Conservation (phyloP, 2,888 invertebrate genomes). For the Synanthedon andrenaeformis region DNA sequence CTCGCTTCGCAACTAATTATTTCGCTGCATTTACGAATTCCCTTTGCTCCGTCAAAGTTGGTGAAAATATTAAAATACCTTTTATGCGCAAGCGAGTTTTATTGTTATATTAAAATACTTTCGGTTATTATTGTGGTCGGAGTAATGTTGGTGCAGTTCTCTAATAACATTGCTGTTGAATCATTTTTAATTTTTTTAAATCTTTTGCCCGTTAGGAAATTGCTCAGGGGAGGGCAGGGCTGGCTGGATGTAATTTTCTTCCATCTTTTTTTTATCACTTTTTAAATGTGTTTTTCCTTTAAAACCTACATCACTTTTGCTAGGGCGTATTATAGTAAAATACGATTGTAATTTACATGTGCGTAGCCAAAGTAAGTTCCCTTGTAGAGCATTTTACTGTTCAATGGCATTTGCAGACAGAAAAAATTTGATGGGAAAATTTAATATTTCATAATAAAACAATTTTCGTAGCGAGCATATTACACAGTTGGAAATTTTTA, state of each 20-base stretch:
- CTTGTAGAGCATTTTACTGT: too few relatives aligned
- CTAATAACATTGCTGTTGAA: neutral
- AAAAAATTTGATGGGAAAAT: too few relatives aligned
- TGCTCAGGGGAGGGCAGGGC: neutral
- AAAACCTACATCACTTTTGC: too few relatives aligned
- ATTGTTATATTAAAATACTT: constrained; percentile 27
- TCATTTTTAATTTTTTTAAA: neutral
- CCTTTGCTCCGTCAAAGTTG: constrained; percentile 48
- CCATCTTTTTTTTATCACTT: neutral
- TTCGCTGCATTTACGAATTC: constrained; percentile 59
- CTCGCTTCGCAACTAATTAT: constrained; percentile 55
- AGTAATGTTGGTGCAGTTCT: neutral
- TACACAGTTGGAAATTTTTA: too few relatives aligned
- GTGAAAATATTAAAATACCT: constrained; percentile 52
- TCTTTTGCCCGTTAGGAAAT: neutral
- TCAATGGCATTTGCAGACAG: too few relatives aligned
- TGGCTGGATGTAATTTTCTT: neutral
- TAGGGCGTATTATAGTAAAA: too few relatives aligned
- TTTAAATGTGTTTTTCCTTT: too few relatives aligned
- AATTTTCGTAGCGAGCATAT: too few relatives aligned
- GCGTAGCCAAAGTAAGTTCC: too few relatives aligned
- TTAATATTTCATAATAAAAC: too few relatives aligned
- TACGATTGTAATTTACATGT: too few relatives aligned
- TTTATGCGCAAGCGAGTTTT: constrained; percentile 11
- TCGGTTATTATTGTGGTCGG: constrained; percentile 2